Conservation (phyloP, 2,888 invertebrate genomes). For the Sphecodes monilicornis region DNA sequence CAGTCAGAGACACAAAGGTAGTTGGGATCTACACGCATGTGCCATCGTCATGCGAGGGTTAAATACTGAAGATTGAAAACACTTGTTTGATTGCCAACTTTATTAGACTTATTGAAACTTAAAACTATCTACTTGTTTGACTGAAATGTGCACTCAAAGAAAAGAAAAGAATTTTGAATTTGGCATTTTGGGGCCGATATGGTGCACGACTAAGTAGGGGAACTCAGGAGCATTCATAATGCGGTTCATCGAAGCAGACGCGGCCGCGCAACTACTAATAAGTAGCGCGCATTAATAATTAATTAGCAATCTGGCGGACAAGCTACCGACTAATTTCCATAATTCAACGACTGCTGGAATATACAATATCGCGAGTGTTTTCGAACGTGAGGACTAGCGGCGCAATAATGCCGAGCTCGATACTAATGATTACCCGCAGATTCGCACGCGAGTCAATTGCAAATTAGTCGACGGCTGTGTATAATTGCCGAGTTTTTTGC, state of each 20-base stretch:
- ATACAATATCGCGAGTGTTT: slow-evolving; percentile 43
- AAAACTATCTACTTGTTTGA: too few relatives aligned
- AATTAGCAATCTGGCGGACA: slow-evolving; percentile 45
- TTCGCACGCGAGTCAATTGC: slow-evolving; percentile 72
- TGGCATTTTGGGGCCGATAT: not conserved
- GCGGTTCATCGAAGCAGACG: slow-evolving; percentile 14
- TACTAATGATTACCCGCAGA: slow-evolving; percentile 69
- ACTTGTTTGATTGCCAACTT: too few relatives aligned
- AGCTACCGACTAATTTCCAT: slow-evolving; percentile 56
- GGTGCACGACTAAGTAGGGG: not conserved
- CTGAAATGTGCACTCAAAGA: too few relatives aligned
- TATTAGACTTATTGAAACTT: too few relatives aligned
- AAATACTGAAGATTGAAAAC: too few relatives aligned
- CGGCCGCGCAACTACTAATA: slow-evolving; percentile 36
- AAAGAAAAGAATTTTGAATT: not conserved
- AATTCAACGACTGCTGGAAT: slow-evolving; percentile 52
- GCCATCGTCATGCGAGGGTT: too few relatives aligned
- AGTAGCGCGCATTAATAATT: slow-evolving; percentile 60
- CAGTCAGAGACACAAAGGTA: too few relatives aligned
- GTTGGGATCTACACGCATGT: too few relatives aligned
- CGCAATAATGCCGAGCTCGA: slow-evolving; percentile 46
- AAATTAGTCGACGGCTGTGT: slow-evolving; percentile 72
- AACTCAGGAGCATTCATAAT: slow-evolving; percentile 15
- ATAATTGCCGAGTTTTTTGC: slow-evolving; percentile 67
- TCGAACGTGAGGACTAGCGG: slow-evolving; percentile 45